Percentiles rank a stretch among this genome's conserved stretches.
Conservation (phyloP, 2,113 vertebrate species). For the Melanerpes aurifrons region DNA sequence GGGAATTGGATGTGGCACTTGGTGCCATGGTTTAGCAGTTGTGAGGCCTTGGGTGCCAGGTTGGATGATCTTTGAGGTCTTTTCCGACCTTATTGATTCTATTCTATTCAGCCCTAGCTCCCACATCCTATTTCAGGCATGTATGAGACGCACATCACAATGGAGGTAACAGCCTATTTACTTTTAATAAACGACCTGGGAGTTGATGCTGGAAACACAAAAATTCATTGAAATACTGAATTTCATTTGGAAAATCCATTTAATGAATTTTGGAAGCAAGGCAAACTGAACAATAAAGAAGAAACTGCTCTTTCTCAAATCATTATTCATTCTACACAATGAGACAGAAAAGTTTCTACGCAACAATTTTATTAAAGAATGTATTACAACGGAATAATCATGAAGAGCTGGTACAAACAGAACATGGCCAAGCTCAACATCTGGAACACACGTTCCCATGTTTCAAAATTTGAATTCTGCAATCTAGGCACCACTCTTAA, state of each 20-base stretch:
- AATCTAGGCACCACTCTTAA: background rate
- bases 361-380: background rate
- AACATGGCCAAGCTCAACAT: background rate
- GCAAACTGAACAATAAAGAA: background rate
- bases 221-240: background rate
- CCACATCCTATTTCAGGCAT: background rate
- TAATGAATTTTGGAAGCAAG: background rate
- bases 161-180: background rate
- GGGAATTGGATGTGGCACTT: too few species aligned
- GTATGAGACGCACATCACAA: background rate
- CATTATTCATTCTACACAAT: background rate
- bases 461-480: background rate
- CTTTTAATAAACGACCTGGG: background rate
- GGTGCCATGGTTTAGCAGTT: too few species aligned
- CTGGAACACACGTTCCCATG: background rate
- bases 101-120: background rate
- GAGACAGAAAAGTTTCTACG: background rate
- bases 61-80: too few species aligned
- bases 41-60: too few species aligned
- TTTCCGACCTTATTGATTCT: too few species aligned
- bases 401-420: background rate
- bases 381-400: background rate
- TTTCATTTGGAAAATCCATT: background rate
- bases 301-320: background rate
- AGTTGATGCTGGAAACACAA: background rate